Percentiles rank a stretch among this genome's conserved stretches.
Conservation (phyloP, 2,888 invertebrate species). For the Ischnura elegans region DNA sequence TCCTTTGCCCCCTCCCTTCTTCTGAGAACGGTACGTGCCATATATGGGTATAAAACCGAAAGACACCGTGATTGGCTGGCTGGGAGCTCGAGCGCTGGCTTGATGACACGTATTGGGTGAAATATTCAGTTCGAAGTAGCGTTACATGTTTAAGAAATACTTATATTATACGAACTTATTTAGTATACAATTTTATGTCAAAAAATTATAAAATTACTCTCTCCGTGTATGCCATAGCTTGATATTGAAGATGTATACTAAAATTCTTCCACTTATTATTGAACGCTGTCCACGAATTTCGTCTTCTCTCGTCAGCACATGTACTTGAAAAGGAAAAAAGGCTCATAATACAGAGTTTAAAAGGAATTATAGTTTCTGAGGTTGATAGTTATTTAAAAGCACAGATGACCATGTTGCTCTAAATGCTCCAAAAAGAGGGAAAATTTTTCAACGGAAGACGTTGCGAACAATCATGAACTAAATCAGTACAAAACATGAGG, state of each 20-base stretch:
- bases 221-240: not conserved
- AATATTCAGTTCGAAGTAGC: slow-evolving; percentile 66
- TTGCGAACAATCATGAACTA: not conserved
- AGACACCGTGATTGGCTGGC: slow-evolving; percentile 84
- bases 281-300: not conserved
- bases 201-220: no score
- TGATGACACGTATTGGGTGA: slow-evolving; percentile 67
- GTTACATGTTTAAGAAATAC: slow-evolving; percentile 51
- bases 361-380: no score
- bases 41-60: slow-evolving; percentile 90
- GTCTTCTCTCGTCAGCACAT: not conserved
- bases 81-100: slow-evolving; percentile 69
- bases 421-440: not conserved
- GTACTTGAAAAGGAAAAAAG: not conserved
- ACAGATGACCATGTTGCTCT: not conserved
- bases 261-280: not conserved
- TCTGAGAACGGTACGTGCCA: slow-evolving; percentile 85
- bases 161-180: slow-evolving; percentile 6
- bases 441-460: not conserved
- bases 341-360: no score
- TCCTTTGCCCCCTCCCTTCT: slow-evolving; percentile 80
- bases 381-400: not conserved
- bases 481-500: not conserved
- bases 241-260: not conserved
- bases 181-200: slow-evolving; percentile 10